Base-by-base conservation (phyloP, 2,797 vertebrate species). In the Cebuella pygmaea region DNA sequence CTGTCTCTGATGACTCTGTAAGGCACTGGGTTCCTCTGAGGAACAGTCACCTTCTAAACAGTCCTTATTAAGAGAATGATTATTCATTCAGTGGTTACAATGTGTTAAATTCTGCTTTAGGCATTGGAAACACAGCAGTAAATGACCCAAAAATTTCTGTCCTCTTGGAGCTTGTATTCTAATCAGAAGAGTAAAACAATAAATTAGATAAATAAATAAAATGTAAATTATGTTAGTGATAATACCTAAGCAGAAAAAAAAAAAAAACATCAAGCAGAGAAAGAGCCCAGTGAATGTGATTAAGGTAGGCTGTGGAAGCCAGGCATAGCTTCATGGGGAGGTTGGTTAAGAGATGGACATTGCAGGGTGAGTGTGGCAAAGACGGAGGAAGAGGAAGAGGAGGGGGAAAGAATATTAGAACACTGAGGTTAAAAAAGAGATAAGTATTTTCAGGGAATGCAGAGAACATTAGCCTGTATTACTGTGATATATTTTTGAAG, bases 141-240 rank as follows among this genome's bases (percentile, higher is more conserved):
- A 88, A 57, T 26, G 75, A 85, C 10, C 30, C 80, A 88, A 95
- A 78, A 59, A 70, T 20, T 44, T 89, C 89, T 57, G n/a, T 82
- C 70, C 26, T 61, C 17, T 6, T 84, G 44, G n/a, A 88, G 30
- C 6, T 82, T 61, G 61, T 72, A 36, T 75, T 72, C 27, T 39
- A 90, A 48, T 46, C 41, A 86, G n/a, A 88, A 94, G 15, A 81
- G 20, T 83, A 89, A 95, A 95, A 85, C 4, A 78, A 87, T 72
- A 80, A 46, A 81, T 93, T 59, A 70, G 17, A 44, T 72, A 76
- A 90, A 88, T 41, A 81, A 96, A 30, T 90, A 88, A 95, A 92
- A 48, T 84, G 9, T 50, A 61, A 85, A 7, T 0, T 24, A 19
- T 41, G 15, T 64, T 39, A 93, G 46, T 55, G 59, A 64, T 75